A percentile compares a stretch with the other conserved stretches of the same genome.
These are phyloP conservation scores for Diplazon laetatorius DNA, from an alignment of 2,888 invertebrate genomes.

Conservation along the genomic window DNA sequence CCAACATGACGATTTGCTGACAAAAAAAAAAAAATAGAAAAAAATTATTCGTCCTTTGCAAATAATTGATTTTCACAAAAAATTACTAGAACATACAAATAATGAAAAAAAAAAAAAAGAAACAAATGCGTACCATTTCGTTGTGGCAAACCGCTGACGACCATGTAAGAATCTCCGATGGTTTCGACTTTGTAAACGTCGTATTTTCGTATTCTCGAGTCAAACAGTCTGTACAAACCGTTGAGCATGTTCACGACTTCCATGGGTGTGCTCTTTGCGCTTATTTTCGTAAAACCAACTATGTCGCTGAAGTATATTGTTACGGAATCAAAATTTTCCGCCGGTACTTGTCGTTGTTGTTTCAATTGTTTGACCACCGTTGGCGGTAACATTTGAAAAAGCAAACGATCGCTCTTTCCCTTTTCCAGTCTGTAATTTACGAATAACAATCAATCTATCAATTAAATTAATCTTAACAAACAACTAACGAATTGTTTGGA, in stretches of 20 bases:
- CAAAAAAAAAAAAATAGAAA: neutral
- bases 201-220: constrained; percentile 95
- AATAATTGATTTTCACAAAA: constrained; percentile 71
- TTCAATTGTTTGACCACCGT: constrained; percentile 93
- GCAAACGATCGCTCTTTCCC: constrained; percentile 91
- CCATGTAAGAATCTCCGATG: constrained; percentile 95
- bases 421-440: constrained; percentile 88
- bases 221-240: constrained; percentile 97
- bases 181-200: constrained; percentile 98
- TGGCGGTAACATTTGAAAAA: constrained; percentile 94
- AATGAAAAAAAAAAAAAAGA: neutral
- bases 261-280: constrained; percentile 94
- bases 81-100: no score
- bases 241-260: constrained; percentile 97
- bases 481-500: constrained; percentile 5
- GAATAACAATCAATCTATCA: neutral
- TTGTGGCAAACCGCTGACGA: constrained; percentile 92
- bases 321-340: constrained; percentile 94
- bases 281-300: constrained; percentile 96
- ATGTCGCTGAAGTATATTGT: constrained; percentile 98
- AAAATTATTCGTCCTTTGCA: neutral
- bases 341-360: constrained; percentile 94
- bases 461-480: constrained; percentile 19
- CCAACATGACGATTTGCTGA: constrained; percentile 91
- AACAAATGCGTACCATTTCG: constrained; percentile 87